Conservation (phyloP, 2,888 invertebrate genomes). For the Nudaria mundana region DNA sequence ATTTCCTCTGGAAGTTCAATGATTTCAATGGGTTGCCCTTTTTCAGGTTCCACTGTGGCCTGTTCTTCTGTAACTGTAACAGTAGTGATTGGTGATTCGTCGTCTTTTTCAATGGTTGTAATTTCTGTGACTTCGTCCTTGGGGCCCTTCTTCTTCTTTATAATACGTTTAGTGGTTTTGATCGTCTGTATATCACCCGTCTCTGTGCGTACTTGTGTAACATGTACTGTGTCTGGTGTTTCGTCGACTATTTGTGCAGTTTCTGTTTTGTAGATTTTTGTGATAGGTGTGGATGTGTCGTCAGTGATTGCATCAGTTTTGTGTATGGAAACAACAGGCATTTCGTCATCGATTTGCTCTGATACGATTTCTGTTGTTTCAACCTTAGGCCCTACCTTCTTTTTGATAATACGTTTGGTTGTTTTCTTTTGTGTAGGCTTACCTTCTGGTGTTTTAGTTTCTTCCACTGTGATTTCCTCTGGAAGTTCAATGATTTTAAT, state of each 20-base stretch:
- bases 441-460: conserved; percentile 13
- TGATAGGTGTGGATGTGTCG: conserved; percentile 9
- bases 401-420: conserved; percentile 18
- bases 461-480: conserved; percentile 4
- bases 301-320: conserved; percentile 2
- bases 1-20: conserved; percentile 5
- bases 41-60: conserved; percentile 17
- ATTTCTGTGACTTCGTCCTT: background rate
- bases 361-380: conserved; percentile 1
- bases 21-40: background rate
- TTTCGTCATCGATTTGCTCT: conserved; percentile 1
- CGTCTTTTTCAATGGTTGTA: conserved; percentile 21
- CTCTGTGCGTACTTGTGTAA: background rate
- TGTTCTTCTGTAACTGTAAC: conserved; percentile 6
- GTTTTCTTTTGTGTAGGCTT: conserved; percentile 40
- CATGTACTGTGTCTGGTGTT: conserved; percentile 2
- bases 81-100: conserved; percentile 26
- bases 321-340: background rate
- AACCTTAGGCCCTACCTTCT: background rate
- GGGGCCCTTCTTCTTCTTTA: background rate
- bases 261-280: conserved; percentile 11
- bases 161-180: background rate
- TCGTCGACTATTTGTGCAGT: conserved; percentile 9
- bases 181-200: background rate
- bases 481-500: conserved; percentile 1